Percentiles rank a stretch among this genome's conserved stretches.
Conservation (phyloP, 2,888 invertebrate genomes). For the Parnassius orleans region DNA sequence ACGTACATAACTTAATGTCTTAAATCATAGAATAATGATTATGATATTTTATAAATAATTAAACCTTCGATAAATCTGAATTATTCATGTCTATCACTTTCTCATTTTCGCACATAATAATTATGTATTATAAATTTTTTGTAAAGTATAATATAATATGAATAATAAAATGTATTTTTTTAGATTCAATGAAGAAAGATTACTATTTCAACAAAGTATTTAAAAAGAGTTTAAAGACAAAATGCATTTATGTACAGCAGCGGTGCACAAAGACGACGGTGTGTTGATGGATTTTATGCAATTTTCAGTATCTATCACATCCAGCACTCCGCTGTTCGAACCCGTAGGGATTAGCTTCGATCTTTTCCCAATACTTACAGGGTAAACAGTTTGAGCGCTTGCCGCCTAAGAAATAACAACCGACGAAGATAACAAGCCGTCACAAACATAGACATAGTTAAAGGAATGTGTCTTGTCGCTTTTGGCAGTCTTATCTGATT, state of each 20-base stretch:
- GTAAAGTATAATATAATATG: too few species aligned
- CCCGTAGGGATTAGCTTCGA: conserved; percentile 76
- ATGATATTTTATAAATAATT: too few species aligned
- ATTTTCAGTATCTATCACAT: conserved; percentile 80
- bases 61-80: too few species aligned
- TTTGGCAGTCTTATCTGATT: conserved; percentile 11
- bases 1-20: too few species aligned
- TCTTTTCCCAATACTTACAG: conserved; percentile 77
- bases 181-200: too few species aligned
- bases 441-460: conserved; percentile 30
- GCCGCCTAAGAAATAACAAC: conserved; percentile 41
- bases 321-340: conserved; percentile 62
- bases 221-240: not conserved
- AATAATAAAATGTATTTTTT: too few species aligned
- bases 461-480: conserved; percentile 32
- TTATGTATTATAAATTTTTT: too few species aligned
- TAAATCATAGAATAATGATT: too few species aligned
- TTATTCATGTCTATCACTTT: too few species aligned
- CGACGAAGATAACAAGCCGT: conserved; percentile 35
- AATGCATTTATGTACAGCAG: conserved; percentile 29
- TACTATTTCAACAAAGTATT: too few species aligned
- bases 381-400: conserved; percentile 63
- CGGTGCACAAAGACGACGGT: conserved; percentile 62
- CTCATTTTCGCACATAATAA: too few species aligned
- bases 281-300: conserved; percentile 80